Base-by-base conservation (phyloP, 1,140 invertebrate genomes). In the Dreissena polymorpha region DNA sequence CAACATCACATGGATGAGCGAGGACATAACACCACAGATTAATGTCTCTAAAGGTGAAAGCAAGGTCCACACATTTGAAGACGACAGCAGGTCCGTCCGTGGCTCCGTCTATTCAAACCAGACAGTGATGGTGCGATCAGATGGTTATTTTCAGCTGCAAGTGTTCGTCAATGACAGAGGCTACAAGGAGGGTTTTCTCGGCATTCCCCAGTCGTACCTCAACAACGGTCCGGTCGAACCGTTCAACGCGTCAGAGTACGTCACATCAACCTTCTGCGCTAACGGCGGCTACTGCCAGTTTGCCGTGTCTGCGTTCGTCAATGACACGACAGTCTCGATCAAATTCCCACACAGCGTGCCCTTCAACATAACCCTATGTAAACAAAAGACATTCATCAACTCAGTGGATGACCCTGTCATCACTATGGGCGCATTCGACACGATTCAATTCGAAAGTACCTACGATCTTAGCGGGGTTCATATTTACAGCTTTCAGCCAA, bases 401-500 rank as follows among this genome's bases (percentile, higher is more conserved):
- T 53, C 68, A 12, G 21, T 10, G 21, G n/a, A 27, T 27, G 8
- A 53, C 3, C 73, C 25, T 2, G 3, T 3, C 16, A 55, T 82
- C 29, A 53, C 39, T 25, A 23, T 82, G 23, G 67, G 53, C 12
- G 65, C 65, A 27, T 73, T 23, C 49, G 70, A 82, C 23, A 21
- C 60, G 1, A 39, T 82, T n/a, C 79, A 82, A 23, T 18, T 82
- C 64, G 79, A 82, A 27, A 74, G 23, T 8, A 82, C 79, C 39
- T 68, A 55, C 12, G 79, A 82, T 51, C 49, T 82, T 21, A 67
- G 70, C 6, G 79, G 79, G 57, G 68, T 71, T 12, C 70, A 74
- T 18, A 82, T 82, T 50, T 82, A 67, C 71, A 82, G 79, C 64
- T 65, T 39, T n/a, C 16, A 74, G 63, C 79, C 79, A n/a, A 74